A percentile compares a stretch with the other conserved stretches of the same genome.
Conservation (phyloP, 2,888 invertebrate genomes). For the Drosophila meridionalis region DNA sequence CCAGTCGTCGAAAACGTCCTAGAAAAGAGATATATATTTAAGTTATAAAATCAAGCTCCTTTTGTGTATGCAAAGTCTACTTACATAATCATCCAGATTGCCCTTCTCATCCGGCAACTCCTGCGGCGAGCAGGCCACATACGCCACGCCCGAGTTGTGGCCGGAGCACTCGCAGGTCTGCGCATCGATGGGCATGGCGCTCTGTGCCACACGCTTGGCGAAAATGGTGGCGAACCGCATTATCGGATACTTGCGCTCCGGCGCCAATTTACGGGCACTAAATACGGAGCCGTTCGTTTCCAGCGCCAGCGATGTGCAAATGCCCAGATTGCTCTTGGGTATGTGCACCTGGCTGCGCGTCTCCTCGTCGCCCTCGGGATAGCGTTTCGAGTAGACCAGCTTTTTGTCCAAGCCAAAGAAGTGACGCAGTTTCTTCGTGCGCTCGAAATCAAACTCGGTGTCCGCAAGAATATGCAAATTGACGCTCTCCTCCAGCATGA, state of each 20-base stretch:
- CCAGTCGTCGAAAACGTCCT: constrained; percentile 83
- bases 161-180: constrained; percentile 90
- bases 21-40: constrained; percentile 3
- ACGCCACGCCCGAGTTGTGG: constrained; percentile 88
- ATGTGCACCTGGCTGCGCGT: constrained; percentile 90
- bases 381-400: constrained; percentile 92
- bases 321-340: constrained; percentile 91
- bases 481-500: constrained; percentile 92
- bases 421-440: constrained; percentile 89
- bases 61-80: constrained; percentile 30
- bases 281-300: constrained; percentile 93
- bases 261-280: constrained; percentile 87
- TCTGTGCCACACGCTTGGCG: constrained; percentile 88
- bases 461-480: constrained; percentile 93
- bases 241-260: constrained; percentile 86
- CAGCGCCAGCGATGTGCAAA: constrained; percentile 92
- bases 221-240: constrained; percentile 89
- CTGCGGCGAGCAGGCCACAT: constrained; percentile 89
- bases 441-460: constrained; percentile 91
- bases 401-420: constrained; percentile 92
- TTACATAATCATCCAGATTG: constrained; percentile 80
- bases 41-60: not conserved
- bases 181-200: constrained; percentile 87
- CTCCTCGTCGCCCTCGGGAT: constrained; percentile 90
- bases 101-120: constrained; percentile 68